phyloP scores from a whole-genome alignment of 1,140 invertebrate species.

The Choristoneura fumiferana region DNA sequence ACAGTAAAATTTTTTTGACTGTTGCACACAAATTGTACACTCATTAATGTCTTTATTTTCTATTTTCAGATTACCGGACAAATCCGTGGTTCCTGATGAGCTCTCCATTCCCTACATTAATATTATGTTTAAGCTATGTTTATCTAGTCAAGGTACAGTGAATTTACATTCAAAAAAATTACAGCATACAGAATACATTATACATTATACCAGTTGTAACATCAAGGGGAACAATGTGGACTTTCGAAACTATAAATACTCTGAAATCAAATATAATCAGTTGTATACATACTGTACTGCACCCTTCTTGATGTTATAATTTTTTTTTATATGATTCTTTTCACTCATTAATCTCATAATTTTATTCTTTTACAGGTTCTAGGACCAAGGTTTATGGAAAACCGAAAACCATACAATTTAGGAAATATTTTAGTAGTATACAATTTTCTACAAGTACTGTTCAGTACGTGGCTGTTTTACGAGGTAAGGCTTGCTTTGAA shows the following conservation, averaged over 20 bases:
- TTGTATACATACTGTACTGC: too few species aligned
- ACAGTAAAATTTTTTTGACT: too few species aligned
- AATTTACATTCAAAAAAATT: constrained; percentile 18
- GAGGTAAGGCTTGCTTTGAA: constrained; percentile 81
- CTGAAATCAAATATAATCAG: too few species aligned
- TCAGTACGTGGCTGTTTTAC: constrained; percentile 91
- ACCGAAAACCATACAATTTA: constrained; percentile 92
- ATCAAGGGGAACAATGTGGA: too few species aligned
- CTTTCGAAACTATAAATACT: too few species aligned
- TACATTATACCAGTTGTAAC: too few species aligned
- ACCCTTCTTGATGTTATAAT: background rate
- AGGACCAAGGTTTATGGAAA: constrained; percentile 93
- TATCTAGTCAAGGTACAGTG: constrained; percentile 85
- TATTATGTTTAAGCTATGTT: constrained; percentile 87
- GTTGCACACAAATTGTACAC: too few species aligned
- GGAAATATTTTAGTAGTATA: constrained; percentile 89
- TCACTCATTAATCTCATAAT: constrained; percentile 10
- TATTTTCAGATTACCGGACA: constrained; percentile 86
- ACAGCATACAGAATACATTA: too few species aligned
- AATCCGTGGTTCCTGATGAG: constrained; percentile 92
- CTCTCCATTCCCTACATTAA: constrained; percentile 88
- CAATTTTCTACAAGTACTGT: constrained; percentile 91
- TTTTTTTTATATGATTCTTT: background rate
- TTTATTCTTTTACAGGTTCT: constrained; percentile 78
- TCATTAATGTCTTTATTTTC: constrained; percentile 22